Evolutionary conservation across 1,140 invertebrate species (phyloP), one percentile per base, ranked within the genome.

Genomic region (Alviniconcha marisindica): DNA sequence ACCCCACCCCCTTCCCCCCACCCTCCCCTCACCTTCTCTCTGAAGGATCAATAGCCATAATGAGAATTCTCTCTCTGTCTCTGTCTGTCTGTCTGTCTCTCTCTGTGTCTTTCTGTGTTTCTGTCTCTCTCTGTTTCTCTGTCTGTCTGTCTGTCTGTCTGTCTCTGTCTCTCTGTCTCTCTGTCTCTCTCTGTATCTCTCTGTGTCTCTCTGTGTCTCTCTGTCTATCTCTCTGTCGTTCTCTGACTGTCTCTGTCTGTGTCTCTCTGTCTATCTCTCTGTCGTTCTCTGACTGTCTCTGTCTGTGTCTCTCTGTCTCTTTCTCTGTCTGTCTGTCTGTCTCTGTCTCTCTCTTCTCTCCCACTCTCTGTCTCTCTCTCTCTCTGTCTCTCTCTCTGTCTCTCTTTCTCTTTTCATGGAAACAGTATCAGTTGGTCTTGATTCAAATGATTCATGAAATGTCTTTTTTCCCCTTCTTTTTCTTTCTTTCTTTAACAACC

Each of bases 301-400:
- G 7, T 69, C n/a, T 69, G 7, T 10, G 7, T 69, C n/a, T 69
- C n/a, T 69, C n/a, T 69, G 63, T 69, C 7, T 24, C n/a, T 7
- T 28, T 69, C n/a, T 69, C n/a, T 36, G 7, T 69, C 63, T 69
- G 7, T 69, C 63, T 36, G 7, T 69, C 63, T 69, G 7, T 69
- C 63, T 69, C 63, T 69, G 7, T 69, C 63, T 69, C 63, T 69
- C 63, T 69, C 63, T 48, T 48, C 44, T 48, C 44, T 48, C 44
- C 18, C 44, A 10, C 44, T 48, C 44, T 48, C 44, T 48, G 7
- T 48, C 44, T 48, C 44, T 48, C 44, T 48, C 44, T 48, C 44
- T 48, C 44, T 48, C 63, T 69, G 7, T 69, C 63, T 69, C 63
- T 69, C 63, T 69, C 7, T 69, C 63, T 69, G 7, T 69, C 63